Evolutionary conservation across 2,797 vertebrate species (phyloP), one percentile per base, ranked within the genome.

Genomic region (Oceanodroma leucorhoa): DNA sequence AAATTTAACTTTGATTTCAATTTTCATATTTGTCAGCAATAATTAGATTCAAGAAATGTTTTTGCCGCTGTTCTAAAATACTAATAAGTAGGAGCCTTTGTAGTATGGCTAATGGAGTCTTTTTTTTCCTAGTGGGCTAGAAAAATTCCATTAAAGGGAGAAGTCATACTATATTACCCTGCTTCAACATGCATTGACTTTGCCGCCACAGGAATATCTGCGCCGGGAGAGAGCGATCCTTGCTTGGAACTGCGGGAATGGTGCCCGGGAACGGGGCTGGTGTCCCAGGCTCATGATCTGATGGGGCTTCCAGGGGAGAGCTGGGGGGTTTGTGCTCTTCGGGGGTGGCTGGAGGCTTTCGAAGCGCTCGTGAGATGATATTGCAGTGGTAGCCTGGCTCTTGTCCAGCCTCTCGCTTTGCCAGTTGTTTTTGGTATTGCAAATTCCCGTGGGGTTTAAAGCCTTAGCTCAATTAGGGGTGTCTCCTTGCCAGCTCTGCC

Each of bases 1-100:
- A 98, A 98, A 98, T 98, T 97, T 97, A 97, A 97, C 98, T 98
- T 98, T 98, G 97, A 98, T 98, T 98, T 98, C 97, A 98, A 97
- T 98, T 98, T 98, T 98, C 98, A 98, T 98, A 98, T 98, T 98
- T 98, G 98, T 98, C 98, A 98, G 97, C 98, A 97, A 97, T 98
- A 98, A 98, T 98, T 98, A 98, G 96, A 97, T 98, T 98, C 98
- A 98, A 97, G 94, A 83, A 97, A 98, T 97, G 97, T 98, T 98
- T 97, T 97, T 95, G 97, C 97, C 88, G 75, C 97, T 95, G 95
- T 98, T 98, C 96, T 96, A 97, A 98, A 98, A 97, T 98, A 98
- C 98, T 98, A 98, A 98, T 98, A 98, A 98, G 97, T 94, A 97
- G 96, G 90, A 92, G 97, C 96, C 97, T 98, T 98, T 98, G 97